Conservation (phyloP, 35 echinoderm and acorn worm genomes). For the Patiria miniata region DNA sequence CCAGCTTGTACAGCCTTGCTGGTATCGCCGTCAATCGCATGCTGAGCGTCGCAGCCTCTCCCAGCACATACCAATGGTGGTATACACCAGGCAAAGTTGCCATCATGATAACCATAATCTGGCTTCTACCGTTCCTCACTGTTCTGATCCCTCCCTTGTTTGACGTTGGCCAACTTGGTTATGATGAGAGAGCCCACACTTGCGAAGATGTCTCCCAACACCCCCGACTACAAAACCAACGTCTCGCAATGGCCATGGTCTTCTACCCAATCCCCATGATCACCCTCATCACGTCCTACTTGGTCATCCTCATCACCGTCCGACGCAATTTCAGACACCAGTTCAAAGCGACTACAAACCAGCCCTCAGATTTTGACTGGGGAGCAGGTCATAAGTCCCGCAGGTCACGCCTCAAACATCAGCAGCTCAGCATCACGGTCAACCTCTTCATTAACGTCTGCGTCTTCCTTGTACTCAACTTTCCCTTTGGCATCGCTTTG, state of each 20-base stretch:
- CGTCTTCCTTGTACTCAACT: background rate
- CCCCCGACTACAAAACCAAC: background rate
- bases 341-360: background rate
- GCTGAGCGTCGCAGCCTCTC: conserved; percentile 21
- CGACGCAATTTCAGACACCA: background rate
- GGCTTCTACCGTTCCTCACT: conserved; percentile 1
- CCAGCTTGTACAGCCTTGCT: conserved; percentile 22
- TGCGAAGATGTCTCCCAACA: background rate
- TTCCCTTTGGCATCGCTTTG: background rate
- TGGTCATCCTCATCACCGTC: background rate
- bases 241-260: background rate
- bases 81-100: conserved; percentile 1
- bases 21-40: conserved; percentile 42
- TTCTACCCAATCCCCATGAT: background rate
- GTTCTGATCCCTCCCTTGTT: background rate
- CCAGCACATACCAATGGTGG: background rate
- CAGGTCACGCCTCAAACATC: background rate
- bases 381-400: background rate
- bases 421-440: background rate
- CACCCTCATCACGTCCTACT: background rate
- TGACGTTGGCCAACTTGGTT: conserved; percentile 7
- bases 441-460: background rate
- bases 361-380: background rate
- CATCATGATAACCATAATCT: conserved; percentile 8
- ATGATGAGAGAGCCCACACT: background rate